Base-by-base conservation (phyloP, 2,113 vertebrate species). In the Oncorhynchus clarkii region DNA sequence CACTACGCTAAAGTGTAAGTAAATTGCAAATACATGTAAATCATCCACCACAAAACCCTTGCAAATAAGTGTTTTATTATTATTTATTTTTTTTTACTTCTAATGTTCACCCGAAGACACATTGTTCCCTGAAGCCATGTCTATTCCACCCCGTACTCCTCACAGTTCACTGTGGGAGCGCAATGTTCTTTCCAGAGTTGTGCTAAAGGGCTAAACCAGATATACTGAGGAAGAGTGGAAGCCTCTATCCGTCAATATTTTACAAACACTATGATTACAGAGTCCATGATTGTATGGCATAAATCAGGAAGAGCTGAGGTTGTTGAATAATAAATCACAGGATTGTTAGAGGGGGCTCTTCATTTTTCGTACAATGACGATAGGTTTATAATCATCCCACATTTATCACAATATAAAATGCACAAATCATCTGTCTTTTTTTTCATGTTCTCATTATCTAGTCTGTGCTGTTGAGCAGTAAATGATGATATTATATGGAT, bases 351-450 rank as follows among this genome's bases (percentile, higher is more conserved):
- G 11, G 65, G 82, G 62, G 77, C 80, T 31, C 76, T 78, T 84
- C 78, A 77, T 88, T 90, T 88, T 78, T 90, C 84, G 86, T 88
- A 80, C 88, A 90, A 90, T 87, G 82, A 90, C 81, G 87, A 90
- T 84, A 89, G 87, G 71, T 90, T 89, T 89, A 89, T 83, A 89
- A 89, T 90, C 84, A 88, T 84, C 79, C 81, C 76, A 71, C 84
- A 88, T 87, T 90, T 86, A 82, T 65, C 80, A 80, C 82, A 79
- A 85, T 90, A 84, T 81, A 89, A 86, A 85, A 86, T 76, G 80
- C 82, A 69, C 64, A 75, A 88, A 90, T 86, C 88, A 88, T 86
- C 78, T 76, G 12, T 80, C 16, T 5, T 87, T 86, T 31, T 83
- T 86, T 86, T 45, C 77, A 89, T 83, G 84, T 71, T 59, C 74